phyloP scores from a whole-genome alignment of 1,140 invertebrate species.

The Listronotus bonariensis region DNA sequence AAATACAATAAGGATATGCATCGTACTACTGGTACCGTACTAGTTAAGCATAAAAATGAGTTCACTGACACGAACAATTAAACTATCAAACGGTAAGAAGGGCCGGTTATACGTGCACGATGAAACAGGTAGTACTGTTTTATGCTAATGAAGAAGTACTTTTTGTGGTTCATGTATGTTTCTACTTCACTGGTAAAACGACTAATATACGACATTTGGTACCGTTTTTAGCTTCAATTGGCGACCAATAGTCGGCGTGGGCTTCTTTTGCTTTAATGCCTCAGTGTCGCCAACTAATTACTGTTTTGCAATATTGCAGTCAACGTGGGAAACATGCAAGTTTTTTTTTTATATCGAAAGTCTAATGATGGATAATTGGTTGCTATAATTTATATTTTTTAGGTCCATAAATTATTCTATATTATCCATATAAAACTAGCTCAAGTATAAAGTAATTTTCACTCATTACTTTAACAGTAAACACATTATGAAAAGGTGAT shows the following conservation, averaged over 20 bases:
- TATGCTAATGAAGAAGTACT: conserved; percentile 6
- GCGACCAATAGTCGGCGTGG: conserved; percentile 11
- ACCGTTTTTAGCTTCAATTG: conserved; percentile 27
- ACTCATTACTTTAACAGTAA: background rate
- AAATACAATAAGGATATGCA: conserved; percentile 12
- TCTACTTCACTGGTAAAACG: conserved; percentile 6
- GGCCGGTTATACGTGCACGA: conserved; percentile 7
- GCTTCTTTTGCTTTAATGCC: conserved; percentile 17
- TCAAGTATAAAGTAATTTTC: conserved; percentile 5
- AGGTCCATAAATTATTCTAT: background rate
- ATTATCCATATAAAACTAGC: conserved; percentile 5
- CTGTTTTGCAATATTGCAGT: conserved; percentile 8
- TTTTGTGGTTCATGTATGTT: conserved; percentile 9
- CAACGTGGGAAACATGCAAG: conserved; percentile 25
- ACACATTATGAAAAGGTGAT: no score
- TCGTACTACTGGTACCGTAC: conserved; percentile 2
- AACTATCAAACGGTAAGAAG: conserved; percentile 22
- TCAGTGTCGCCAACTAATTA: conserved; percentile 21
- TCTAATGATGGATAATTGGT: conserved; percentile 8
- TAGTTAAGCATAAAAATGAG: conserved; percentile 24
- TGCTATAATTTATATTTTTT: background rate
- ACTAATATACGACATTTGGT: conserved; percentile 23
- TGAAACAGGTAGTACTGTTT: conserved; percentile 20
- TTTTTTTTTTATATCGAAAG: background rate
- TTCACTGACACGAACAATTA: conserved; percentile 29